Evolutionary conservation across 2,113 vertebrate genomes (phyloP).

Genomic region (Heterochromis multidens): DNA sequence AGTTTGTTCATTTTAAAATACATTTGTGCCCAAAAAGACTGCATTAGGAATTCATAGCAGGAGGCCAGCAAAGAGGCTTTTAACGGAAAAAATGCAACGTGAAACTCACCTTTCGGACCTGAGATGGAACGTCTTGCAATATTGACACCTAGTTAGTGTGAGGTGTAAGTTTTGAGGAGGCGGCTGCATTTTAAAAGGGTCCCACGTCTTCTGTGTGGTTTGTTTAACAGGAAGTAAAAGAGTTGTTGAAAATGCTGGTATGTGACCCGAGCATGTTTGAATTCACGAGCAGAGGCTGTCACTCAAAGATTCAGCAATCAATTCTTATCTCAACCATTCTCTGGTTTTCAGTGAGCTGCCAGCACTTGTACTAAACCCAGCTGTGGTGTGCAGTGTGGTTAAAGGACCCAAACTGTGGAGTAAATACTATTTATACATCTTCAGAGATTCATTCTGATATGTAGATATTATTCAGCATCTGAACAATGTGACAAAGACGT

Average conservation of each 20-base stretch:
- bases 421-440: constrained; percentile 2
- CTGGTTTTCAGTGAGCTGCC: constrained; percentile 11
- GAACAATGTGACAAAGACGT: neutral
- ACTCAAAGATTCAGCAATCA: constrained; percentile 12
- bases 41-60: neutral
- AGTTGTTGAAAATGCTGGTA: neutral
- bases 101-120: constrained; percentile 23
- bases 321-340: constrained; percentile 31
- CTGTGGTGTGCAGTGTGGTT: constrained; percentile 42
- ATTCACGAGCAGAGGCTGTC: neutral
- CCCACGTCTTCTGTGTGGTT: constrained; percentile 18
- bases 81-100: neutral
- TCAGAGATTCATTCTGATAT: neutral
- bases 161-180: constrained; percentile 5
- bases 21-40: neutral
- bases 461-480: neutral
- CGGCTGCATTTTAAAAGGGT: constrained; percentile 2
- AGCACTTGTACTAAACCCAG: constrained; percentile 21
- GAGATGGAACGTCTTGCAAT: constrained; percentile 2
- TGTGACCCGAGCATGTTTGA: neutral
- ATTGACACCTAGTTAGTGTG: neutral
- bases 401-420: constrained; percentile 18
- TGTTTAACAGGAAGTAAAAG: constrained; percentile 37
- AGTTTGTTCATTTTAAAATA: constrained; percentile 22
- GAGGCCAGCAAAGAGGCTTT: neutral